phyloP scores from a whole-genome alignment of 2,113 vertebrate genomes.

The Dicerorhinus sumatrensis region DNA sequence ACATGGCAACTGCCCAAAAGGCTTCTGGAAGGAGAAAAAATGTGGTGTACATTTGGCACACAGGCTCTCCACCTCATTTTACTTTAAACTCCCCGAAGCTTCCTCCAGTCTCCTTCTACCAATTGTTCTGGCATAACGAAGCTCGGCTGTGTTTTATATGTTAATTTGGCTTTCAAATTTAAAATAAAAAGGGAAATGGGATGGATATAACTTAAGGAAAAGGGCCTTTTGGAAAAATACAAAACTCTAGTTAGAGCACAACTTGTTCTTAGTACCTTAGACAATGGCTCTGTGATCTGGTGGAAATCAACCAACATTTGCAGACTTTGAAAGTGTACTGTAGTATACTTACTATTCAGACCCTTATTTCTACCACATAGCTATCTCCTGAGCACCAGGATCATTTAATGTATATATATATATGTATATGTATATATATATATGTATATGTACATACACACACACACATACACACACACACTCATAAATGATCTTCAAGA shows the following conservation, averaged over 20 bases:
- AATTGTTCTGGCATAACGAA: too few species aligned
- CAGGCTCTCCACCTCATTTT: too few species aligned
- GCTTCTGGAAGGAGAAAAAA: not conserved
- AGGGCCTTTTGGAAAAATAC: not conserved
- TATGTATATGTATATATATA: not conserved
- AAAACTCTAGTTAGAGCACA: not conserved
- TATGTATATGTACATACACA: not conserved
- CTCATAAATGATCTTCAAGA: not conserved
- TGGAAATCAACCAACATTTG: not conserved
- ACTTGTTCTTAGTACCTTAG: not conserved
- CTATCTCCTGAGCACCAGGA: not conserved
- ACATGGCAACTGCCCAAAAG: not conserved
- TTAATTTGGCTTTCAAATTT: not conserved
- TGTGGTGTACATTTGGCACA: not conserved
- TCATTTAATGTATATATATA: not conserved
- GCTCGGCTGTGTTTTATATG: not conserved
- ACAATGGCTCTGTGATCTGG: not conserved
- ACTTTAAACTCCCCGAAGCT: too few species aligned
- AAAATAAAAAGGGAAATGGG: not conserved
- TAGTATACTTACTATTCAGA: fast-evolving
- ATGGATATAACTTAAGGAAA: not conserved
- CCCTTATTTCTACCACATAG: fast-evolving
- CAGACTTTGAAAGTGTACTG: fast-evolving
- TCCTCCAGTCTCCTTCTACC: not conserved
- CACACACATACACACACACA: not conserved